Conservation (phyloP, 2,888 invertebrate species). For the Andrena hattorfiana region DNA sequence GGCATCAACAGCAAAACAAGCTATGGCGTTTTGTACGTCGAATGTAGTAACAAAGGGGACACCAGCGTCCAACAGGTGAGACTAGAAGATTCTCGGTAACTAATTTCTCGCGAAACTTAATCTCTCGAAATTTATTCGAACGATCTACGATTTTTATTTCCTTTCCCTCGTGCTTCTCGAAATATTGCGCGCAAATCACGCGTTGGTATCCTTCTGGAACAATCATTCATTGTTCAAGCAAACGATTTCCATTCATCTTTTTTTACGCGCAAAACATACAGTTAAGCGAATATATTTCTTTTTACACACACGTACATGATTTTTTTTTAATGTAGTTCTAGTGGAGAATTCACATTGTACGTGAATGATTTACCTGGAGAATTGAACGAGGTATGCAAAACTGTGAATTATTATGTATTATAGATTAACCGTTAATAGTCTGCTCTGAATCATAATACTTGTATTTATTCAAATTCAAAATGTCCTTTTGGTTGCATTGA, state of each 20-base stretch:
- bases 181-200: neutral
- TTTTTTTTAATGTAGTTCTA: constrained; percentile 15
- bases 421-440: neutral
- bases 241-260: neutral
- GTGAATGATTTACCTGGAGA: constrained; percentile 76
- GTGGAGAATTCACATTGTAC: constrained; percentile 67
- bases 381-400: constrained; percentile 69
- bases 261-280: neutral
- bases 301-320: neutral
- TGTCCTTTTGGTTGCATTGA: neutral
- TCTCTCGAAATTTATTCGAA: neutral
- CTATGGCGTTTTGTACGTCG: constrained; percentile 19
- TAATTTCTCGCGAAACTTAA: neutral
- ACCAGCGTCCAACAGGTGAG: neutral
- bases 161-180: neutral
- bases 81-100: neutral
- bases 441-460: neutral
- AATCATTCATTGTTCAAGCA: neutral
- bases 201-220: neutral
- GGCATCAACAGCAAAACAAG: neutral
- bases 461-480: neutral
- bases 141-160: neutral
- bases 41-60: neutral
- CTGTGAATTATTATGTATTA: neutral
- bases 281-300: neutral